A percentile compares a stretch with the other conserved stretches of the same genome.
Conservation (phyloP, 1,140 invertebrate species). For the Dysdera silvatica region DNA sequence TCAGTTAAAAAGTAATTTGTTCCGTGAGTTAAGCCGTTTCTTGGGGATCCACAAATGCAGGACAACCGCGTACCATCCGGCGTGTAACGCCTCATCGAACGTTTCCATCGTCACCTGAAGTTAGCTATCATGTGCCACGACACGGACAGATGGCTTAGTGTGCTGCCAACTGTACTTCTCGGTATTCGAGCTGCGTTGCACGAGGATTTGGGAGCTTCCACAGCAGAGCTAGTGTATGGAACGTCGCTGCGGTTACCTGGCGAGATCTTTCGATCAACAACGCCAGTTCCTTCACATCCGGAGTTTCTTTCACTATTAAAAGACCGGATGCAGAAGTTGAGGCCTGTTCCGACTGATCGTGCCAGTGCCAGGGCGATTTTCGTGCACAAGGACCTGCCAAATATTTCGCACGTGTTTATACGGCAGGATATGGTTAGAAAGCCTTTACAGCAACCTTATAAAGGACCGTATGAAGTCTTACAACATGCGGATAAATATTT, state of each 20-base stretch:
- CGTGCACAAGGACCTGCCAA: background rate
- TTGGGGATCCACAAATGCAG: background rate
- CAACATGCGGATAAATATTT: background rate
- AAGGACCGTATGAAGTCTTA: background rate
- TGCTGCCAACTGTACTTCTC: slow-evolving; percentile 40
- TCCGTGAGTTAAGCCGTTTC: background rate
- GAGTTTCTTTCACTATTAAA: background rate
- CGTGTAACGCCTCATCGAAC: slow-evolving; percentile 40
- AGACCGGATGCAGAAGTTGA: background rate
- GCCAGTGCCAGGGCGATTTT: background rate
- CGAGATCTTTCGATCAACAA: slow-evolving; percentile 16
- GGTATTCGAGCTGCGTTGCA: slow-evolving; percentile 34
- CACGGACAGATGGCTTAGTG: background rate
- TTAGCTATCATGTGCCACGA: slow-evolving; percentile 28
- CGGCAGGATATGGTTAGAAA: background rate
- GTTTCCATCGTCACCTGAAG: slow-evolving; percentile 45
- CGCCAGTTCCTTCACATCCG: background rate
- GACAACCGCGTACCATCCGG: slow-evolving; percentile 33
- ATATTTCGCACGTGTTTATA: background rate
- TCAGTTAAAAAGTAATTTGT: slow-evolving; percentile 40
- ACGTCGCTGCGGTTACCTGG: slow-evolving; percentile 27
- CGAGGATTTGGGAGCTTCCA: slow-evolving; percentile 30
- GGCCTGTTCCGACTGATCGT: background rate
- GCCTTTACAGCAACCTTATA: background rate
- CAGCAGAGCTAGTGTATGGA: slow-evolving; percentile 32